Evolutionary conservation across 2,888 invertebrate species (phyloP).

Genomic region (Dryomyza anilis): DNA sequence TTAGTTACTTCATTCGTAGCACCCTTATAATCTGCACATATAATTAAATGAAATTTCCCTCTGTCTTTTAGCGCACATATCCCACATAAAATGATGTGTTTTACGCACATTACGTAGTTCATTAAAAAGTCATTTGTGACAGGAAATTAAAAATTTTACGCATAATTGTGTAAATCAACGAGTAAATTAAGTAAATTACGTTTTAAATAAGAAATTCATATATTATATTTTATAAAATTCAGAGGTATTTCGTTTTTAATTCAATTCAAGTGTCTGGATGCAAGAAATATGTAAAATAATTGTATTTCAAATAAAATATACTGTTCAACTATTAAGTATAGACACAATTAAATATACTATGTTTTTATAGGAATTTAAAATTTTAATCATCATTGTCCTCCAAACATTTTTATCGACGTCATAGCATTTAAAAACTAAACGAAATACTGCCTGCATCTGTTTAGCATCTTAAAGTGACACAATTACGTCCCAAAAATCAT

Average conservation of each 20-base stretch:
- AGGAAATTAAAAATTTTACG: conserved; percentile 24
- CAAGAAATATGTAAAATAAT: too few species aligned
- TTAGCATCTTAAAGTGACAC: conserved; percentile 9
- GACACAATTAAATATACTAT: too few species aligned
- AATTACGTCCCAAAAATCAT: neutral
- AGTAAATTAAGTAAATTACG: neutral
- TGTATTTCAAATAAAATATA: too few species aligned
- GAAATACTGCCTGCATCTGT: neutral
- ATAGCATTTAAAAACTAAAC: neutral
- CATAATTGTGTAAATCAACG: conserved; percentile 12
- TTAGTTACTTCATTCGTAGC: too few species aligned
- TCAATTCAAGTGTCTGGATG: too few species aligned
- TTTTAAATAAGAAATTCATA: neutral
- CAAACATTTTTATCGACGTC: too few species aligned
- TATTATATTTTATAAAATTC: too few species aligned
- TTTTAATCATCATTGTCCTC: too few species aligned
- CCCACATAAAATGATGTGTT: neutral
- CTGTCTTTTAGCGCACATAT: neutral
- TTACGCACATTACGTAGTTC: conserved; percentile 16
- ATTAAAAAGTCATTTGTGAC: conserved; percentile 22
- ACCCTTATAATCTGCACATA: neutral
- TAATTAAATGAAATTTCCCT: neutral
- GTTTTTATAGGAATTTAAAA: too few species aligned
- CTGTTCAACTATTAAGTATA: too few species aligned
- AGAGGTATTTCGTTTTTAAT: too few species aligned